These are phyloP conservation scores for Tetranychus truncatus DNA, from an alignment of 2,888 invertebrate species.

Conservation along the genomic window DNA sequence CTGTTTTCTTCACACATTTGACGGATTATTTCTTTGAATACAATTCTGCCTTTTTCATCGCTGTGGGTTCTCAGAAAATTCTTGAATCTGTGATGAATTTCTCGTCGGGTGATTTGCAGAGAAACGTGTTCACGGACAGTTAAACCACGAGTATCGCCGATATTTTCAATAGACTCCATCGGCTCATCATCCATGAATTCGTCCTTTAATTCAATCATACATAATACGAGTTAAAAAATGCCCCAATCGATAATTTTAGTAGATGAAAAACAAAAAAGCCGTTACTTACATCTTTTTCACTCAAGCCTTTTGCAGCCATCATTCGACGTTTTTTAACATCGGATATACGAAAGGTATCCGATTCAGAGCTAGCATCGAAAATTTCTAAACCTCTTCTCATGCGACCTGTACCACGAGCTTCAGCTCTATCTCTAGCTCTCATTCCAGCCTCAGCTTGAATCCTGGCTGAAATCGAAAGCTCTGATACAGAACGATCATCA, in stretches of 20 bases:
- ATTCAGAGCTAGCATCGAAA: constrained; percentile 14
- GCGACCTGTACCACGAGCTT: constrained; percentile 43
- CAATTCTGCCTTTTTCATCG: constrained; percentile 63
- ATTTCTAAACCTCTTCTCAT: constrained; percentile 50
- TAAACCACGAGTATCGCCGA: constrained; percentile 92
- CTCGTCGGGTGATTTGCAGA: constrained; percentile 84
- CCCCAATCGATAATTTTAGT: not conserved
- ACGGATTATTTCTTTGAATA: constrained; percentile 76
- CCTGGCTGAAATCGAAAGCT: constrained; percentile 66
- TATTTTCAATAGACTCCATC: constrained; percentile 88
- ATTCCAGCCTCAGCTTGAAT: constrained; percentile 77
- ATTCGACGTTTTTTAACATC: constrained; percentile 6
- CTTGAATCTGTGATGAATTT: constrained; percentile 78
- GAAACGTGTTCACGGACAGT: constrained; percentile 81
- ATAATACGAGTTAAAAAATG: not conserved
- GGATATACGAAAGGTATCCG: not conserved
- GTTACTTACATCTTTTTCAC: not conserved
- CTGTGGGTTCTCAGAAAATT: constrained; percentile 77
- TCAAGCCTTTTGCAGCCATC: constrained; percentile 2
- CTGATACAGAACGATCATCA: constrained; percentile 63
- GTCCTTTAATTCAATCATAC: not conserved
- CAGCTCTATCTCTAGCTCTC: constrained; percentile 62
- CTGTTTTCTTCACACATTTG: constrained; percentile 70
- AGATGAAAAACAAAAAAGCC: too few species aligned
- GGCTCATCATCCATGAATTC: constrained; percentile 36